Percentiles rank a stretch among this genome's conserved stretches.
Evolutionary conservation across 2,888 invertebrate species (phyloP).

Genomic region (Hipparchia sbordonii): DNA sequence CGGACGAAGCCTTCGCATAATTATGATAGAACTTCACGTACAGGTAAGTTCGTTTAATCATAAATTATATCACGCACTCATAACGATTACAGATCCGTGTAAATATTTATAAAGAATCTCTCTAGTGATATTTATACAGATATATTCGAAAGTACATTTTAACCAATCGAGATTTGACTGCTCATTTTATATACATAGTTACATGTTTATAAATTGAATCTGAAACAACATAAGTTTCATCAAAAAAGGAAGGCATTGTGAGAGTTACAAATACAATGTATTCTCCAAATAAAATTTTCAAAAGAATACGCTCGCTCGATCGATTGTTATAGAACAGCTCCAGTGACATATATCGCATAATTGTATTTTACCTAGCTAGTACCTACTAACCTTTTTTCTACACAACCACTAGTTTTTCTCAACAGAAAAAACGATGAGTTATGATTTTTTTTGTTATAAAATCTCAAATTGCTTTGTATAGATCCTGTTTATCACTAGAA

Average conservation of each 20-base stretch:
- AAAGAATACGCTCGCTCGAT: too few species aligned
- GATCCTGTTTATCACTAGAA: not conserved
- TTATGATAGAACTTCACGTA: too few species aligned
- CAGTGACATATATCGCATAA: too few species aligned
- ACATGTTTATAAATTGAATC: not conserved
- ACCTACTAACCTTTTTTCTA: too few species aligned
- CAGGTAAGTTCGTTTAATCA: too few species aligned
- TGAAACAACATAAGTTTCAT: not conserved
- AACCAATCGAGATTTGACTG: not conserved
- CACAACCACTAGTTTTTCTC: not conserved
- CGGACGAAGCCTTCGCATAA: too few species aligned
- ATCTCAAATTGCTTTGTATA: not conserved
- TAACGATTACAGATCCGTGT: constrained; percentile 2
- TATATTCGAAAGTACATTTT: constrained; percentile 2
- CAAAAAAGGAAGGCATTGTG: too few species aligned
- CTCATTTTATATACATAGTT: not conserved
- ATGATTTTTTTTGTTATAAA: not conserved
- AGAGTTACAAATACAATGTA: too few species aligned
- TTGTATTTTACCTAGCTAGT: too few species aligned
- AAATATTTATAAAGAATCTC: not conserved
- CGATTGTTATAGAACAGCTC: too few species aligned
- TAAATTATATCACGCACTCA: constrained; percentile 15
- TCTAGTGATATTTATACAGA: not conserved
- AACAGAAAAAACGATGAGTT: not conserved
- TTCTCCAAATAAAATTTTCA: too few species aligned